These are phyloP conservation scores for Vanacampus margaritifer DNA, from an alignment of 2,113 vertebrate species.

Conservation along the genomic window DNA sequence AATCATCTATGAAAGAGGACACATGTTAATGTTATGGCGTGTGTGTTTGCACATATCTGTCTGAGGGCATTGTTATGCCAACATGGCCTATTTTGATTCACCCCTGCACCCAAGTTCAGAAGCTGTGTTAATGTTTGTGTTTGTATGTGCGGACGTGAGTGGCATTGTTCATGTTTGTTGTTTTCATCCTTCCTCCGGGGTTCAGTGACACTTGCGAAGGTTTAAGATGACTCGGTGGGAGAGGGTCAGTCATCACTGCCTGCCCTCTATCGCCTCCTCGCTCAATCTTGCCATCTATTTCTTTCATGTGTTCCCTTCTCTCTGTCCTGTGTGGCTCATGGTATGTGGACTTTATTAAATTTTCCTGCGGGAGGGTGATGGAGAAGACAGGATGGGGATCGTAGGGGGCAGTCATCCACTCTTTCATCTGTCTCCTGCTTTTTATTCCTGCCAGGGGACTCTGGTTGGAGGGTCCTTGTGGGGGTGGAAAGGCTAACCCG, in stretches of 20 bases:
- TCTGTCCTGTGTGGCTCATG: constrained; percentile 60
- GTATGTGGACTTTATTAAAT: constrained; percentile 75
- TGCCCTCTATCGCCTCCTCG: constrained; percentile 44
- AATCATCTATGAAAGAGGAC: constrained; percentile 71
- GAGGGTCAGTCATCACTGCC: constrained; percentile 67
- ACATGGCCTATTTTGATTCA: constrained; percentile 56
- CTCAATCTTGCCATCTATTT: constrained; percentile 50
- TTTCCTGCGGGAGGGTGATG: constrained; percentile 65
- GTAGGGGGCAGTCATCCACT: constrained; percentile 58
- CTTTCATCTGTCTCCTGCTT: constrained; percentile 63
- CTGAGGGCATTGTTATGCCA: constrained; percentile 47
- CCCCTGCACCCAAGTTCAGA: constrained; percentile 9
- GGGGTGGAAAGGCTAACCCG: constrained; percentile 53
- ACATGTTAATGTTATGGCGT: constrained; percentile 8
- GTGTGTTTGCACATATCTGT: constrained; percentile 14
- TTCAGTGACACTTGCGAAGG: constrained; percentile 55
- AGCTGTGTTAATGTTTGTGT: constrained; percentile 7
- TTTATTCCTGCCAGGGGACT: constrained; percentile 54
- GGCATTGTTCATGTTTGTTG: constrained; percentile 42
- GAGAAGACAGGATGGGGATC: constrained; percentile 64
- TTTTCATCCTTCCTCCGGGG: constrained; percentile 56
- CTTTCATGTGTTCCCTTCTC: constrained; percentile 65
- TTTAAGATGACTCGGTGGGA: constrained; percentile 61
- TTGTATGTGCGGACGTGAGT: constrained; percentile 6
- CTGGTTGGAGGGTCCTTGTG: constrained; percentile 41